A percentile compares a stretch with the other conserved stretches of the same genome.
These are phyloP conservation scores for Cephalopholis sonnerati DNA, from an alignment of 2,113 vertebrate genomes.

Conservation along the genomic window DNA sequence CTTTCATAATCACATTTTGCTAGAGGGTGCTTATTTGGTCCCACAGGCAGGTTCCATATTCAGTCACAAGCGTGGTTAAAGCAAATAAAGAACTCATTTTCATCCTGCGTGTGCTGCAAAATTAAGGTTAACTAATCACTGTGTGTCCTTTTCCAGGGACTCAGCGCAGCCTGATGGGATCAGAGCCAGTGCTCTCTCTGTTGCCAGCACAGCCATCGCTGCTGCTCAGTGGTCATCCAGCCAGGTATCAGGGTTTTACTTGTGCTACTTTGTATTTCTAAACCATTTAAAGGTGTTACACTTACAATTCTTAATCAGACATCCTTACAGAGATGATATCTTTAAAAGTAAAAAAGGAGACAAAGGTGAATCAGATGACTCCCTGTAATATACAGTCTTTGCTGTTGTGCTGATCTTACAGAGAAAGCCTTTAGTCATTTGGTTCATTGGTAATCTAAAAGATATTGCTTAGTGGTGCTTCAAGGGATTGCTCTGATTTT, in stretches of 20 bases:
- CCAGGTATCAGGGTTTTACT: constrained; percentile 84
- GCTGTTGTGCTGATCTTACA: neutral
- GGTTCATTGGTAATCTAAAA: neutral
- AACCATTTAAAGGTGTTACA: neutral
- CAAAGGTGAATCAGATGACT: neutral
- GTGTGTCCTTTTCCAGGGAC: constrained; percentile 84
- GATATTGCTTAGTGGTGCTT: neutral
- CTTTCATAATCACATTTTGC: neutral
- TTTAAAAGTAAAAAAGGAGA: neutral
- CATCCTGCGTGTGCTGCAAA: neutral
- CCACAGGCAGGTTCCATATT: neutral
- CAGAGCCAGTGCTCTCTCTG: constrained; percentile 92
- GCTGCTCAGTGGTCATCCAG: constrained; percentile 98
- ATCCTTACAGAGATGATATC: neutral
- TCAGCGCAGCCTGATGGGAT: constrained; percentile 90
- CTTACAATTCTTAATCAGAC: neutral
- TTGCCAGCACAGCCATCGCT: constrained; percentile 95
- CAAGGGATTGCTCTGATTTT: too few species aligned
- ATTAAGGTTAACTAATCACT: neutral
- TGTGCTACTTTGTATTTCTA: neutral
- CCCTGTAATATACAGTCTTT: neutral
- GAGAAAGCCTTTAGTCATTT: neutral
- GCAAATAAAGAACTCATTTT: neutral
- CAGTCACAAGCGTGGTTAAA: neutral
- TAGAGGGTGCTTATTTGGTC: neutral